Conservation (phyloP, 1,140 invertebrate genomes). For the Drosophila malerkotliana region DNA sequence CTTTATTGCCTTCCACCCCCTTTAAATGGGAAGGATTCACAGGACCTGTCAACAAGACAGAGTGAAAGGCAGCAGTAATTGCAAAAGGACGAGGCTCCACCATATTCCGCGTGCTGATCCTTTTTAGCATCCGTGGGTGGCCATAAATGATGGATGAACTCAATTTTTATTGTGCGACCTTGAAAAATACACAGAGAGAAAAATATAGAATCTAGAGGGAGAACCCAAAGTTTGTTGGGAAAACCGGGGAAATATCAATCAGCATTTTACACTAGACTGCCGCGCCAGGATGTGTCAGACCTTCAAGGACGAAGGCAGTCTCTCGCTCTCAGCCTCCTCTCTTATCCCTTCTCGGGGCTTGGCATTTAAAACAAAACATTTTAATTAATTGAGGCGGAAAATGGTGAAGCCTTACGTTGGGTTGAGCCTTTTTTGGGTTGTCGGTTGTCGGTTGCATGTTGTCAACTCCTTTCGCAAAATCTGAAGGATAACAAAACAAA, state of each 20-base stretch:
- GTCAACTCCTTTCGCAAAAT: constrained; percentile 37
- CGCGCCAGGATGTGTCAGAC: constrained; percentile 25
- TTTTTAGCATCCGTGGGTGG: constrained; percentile 8
- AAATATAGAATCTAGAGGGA: not conserved
- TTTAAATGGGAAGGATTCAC: not conserved
- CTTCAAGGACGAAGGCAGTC: not conserved
- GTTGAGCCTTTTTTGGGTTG: constrained; percentile 8
- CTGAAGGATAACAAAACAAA: not conserved
- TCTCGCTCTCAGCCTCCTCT: not conserved
- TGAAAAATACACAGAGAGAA: constrained; percentile 28
- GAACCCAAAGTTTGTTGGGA: constrained; percentile 58
- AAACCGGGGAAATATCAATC: constrained; percentile 78
- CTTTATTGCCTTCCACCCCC: not conserved
- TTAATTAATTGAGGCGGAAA: constrained; percentile 78
- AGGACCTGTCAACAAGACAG: constrained; percentile 24
- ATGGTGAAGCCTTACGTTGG: constrained; percentile 19
- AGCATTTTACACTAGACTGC: constrained; percentile 73
- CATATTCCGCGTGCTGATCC: not conserved
- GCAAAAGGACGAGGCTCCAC: not conserved
- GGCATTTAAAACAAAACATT: constrained; percentile 74
- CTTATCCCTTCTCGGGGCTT: not conserved
- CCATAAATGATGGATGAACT: constrained; percentile 76
- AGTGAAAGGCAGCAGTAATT: constrained; percentile 12
- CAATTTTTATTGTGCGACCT: constrained; percentile 76
- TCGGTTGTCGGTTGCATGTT: constrained; percentile 30